Percentiles rank a stretch among this genome's conserved stretches.
phyloP scores from a whole-genome alignment of 64 coral and sea anemone species.

The Montipora efflorescens region DNA sequence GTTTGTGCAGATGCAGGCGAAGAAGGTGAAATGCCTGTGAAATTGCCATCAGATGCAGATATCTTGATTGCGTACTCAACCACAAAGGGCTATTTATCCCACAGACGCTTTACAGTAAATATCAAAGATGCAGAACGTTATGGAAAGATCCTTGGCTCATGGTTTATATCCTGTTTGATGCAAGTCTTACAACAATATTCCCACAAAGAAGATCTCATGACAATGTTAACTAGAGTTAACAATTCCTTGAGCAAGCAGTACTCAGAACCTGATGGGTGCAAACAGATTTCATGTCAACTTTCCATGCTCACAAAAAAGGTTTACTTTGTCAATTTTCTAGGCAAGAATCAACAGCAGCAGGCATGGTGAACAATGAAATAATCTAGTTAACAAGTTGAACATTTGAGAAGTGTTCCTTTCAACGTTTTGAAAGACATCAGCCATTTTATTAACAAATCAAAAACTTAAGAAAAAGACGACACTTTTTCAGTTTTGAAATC shows the following conservation, averaged over 20 bases:
- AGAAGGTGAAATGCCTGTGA: constrained; percentile 72
- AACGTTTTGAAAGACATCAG: no score
- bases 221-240: constrained; percentile 91
- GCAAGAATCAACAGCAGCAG: not conserved
- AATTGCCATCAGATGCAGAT: constrained; percentile 83
- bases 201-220: constrained; percentile 76
- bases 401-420: not conserved
- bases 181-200: constrained; percentile 71
- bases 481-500: no score
- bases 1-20: constrained; percentile 32
- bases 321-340: constrained; percentile 62
- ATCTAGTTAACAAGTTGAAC: not conserved
- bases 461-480: no score
- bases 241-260: constrained; percentile 81
- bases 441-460: no score
- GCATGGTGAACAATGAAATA: not conserved
- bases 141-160: constrained; percentile 50
- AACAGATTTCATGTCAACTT: constrained; percentile 87
- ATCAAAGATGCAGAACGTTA: not conserved
- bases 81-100: constrained; percentile 72
- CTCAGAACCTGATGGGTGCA: constrained; percentile 30
- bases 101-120: constrained; percentile 54
- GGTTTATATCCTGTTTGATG: constrained; percentile 86
- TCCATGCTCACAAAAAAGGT: constrained; percentile 92
- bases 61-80: constrained; percentile 90